These are phyloP conservation scores for Zingel zingel DNA, from an alignment of 2,113 vertebrate genomes.

Conservation along the genomic window DNA sequence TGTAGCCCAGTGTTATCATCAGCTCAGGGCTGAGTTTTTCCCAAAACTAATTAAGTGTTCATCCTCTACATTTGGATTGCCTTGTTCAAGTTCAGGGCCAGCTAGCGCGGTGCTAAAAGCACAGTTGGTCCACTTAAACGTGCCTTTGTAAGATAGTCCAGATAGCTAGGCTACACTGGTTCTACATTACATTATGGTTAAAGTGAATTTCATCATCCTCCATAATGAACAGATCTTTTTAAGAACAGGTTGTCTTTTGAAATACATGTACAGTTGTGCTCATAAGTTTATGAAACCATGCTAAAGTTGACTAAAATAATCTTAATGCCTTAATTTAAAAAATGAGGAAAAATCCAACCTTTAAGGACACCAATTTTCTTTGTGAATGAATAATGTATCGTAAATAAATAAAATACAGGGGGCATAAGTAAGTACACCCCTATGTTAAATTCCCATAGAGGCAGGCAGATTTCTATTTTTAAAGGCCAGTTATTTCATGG, in stretches of 20 bases:
- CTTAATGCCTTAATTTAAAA: too few relatives aligned
- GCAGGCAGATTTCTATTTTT: too few relatives aligned
- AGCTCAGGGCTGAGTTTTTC: conserved; percentile 45
- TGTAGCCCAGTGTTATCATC: conserved; percentile 45
- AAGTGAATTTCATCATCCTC: conserved; percentile 21
- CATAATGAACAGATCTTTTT: conserved; percentile 8
- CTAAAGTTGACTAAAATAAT: too few relatives aligned
- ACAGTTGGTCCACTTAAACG: conserved; percentile 8
- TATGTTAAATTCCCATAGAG: too few relatives aligned
- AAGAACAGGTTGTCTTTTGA: not conserved
- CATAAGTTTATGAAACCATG: too few relatives aligned
- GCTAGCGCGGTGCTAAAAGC: conserved; percentile 28
- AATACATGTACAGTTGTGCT: not conserved
- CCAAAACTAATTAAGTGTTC: conserved; percentile 65
- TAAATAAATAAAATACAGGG: too few relatives aligned
- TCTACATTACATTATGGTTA: not conserved
- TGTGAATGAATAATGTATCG: too few relatives aligned
- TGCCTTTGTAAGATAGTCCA: not conserved
- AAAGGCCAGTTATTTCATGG: too few relatives aligned
- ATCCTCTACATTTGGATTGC: conserved; percentile 35
- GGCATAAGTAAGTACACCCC: too few relatives aligned
- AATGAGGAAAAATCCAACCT: too few relatives aligned
- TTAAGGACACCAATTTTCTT: too few relatives aligned
- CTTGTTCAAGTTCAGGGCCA: conserved; percentile 12
- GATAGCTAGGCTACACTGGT: not conserved